These are phyloP conservation scores for Actias luna DNA, from an alignment of 2,888 invertebrate species.

Conservation along the genomic window DNA sequence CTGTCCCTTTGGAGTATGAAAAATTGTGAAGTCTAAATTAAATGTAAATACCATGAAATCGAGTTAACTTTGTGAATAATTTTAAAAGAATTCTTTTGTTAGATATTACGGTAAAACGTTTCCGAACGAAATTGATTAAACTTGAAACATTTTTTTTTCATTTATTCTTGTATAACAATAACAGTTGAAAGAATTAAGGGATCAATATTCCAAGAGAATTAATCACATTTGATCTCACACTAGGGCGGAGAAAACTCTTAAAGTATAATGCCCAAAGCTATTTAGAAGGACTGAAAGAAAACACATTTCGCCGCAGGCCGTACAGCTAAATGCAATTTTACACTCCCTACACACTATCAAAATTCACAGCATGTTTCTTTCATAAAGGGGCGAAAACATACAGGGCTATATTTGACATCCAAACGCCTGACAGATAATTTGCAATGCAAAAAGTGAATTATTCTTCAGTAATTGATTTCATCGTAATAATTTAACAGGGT, in stretches of 20 bases:
- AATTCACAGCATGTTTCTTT: conserved; percentile 66
- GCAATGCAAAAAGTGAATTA: neutral
- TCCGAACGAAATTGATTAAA: conserved; percentile 2
- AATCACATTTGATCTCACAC: neutral
- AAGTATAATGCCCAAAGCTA: conserved; percentile 19
- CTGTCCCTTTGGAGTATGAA: conserved; percentile 15
- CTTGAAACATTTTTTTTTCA: neutral
- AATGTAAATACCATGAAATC: conserved; percentile 49
- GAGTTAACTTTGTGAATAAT: conserved; percentile 13
- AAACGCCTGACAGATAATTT: neutral
- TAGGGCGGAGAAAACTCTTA: neutral
- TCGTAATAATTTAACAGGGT: neutral
- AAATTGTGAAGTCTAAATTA: conserved; percentile 36
- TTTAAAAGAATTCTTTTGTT: conserved; percentile 7
- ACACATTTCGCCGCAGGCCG: conserved; percentile 33
- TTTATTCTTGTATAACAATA: neutral
- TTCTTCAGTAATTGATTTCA: neutral
- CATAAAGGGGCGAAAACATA: conserved; percentile 50
- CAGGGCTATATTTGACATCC: conserved; percentile 24
- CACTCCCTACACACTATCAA: conserved; percentile 62
- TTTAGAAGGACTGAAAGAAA: conserved; percentile 26
- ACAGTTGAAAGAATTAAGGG: neutral
- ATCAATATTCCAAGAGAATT: neutral
- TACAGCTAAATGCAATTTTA: conserved; percentile 63
- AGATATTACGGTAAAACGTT: conserved; percentile 1